These are phyloP conservation scores for Columba guinea DNA, from an alignment of 2,797 vertebrate genomes.

Conservation along the genomic window DNA sequence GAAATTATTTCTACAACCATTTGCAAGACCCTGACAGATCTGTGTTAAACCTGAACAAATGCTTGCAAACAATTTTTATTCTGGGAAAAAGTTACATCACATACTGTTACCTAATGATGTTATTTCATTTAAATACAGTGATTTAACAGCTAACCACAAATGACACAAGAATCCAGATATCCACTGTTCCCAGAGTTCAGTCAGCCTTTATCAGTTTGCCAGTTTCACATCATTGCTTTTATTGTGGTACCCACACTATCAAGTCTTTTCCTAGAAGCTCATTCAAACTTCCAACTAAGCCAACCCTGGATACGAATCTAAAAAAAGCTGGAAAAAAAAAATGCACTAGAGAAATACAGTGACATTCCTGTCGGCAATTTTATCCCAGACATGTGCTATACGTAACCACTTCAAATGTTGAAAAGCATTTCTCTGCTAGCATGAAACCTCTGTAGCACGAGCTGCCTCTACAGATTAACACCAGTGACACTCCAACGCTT, in stretches of 20 bases:
- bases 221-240: not conserved
- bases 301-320: not conserved
- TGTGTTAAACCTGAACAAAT: not conserved
- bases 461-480: slow-evolving; percentile 33
- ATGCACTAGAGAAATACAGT: not conserved
- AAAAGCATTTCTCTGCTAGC: not conserved
- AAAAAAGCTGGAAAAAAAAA: slow-evolving; percentile 9
- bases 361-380: not conserved
- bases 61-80: not conserved
- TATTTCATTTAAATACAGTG: not conserved
- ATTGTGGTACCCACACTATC: not conserved
- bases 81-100: not conserved
- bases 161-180: not conserved
- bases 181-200: not conserved
- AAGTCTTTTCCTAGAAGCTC: not conserved
- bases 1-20: not conserved
- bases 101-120: not conserved
- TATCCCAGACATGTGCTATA: not conserved
- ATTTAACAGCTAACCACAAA: not conserved
- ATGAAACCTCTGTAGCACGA: not conserved
- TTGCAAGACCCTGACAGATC: not conserved
- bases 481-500: not conserved
- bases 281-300: not conserved
- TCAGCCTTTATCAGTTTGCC: not conserved
- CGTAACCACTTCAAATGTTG: slow-evolving; percentile 8